These are phyloP conservation scores for Ctenochaetus hawaiiensis DNA, from an alignment of 2,797 vertebrate genomes.

Conservation along the genomic window DNA sequence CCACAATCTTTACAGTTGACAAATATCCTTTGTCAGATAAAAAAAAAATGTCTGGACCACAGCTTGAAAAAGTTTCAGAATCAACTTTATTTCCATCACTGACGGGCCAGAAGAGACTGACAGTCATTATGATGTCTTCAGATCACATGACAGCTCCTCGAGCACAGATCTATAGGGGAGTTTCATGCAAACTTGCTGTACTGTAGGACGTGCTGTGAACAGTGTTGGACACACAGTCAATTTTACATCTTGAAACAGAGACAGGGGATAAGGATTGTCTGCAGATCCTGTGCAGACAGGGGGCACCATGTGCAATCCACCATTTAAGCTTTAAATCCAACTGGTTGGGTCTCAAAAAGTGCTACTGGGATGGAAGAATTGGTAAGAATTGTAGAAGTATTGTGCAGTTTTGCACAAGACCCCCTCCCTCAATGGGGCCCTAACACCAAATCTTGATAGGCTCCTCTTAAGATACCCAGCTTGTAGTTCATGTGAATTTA, in stretches of 20 bases:
- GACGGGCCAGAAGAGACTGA: not conserved
- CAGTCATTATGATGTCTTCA: slow-evolving; percentile 34
- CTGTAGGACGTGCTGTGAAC: slow-evolving; percentile 21
- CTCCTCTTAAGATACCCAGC: slow-evolving; percentile 41
- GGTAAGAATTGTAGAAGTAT: not conserved
- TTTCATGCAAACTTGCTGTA: slow-evolving; percentile 29
- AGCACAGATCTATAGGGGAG: slow-evolving; percentile 8
- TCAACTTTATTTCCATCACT: slow-evolving; percentile 11
- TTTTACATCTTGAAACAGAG: slow-evolving; percentile 47
- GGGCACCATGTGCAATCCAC: slow-evolving; percentile 35
- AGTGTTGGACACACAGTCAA: slow-evolving; percentile 44
- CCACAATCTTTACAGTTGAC: too few relatives aligned
- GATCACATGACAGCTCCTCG: slow-evolving; percentile 14
- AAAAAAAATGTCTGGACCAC: too few relatives aligned
- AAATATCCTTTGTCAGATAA: too few relatives aligned
- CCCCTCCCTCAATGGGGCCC: not conserved
- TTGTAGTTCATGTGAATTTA: slow-evolving; percentile 59
- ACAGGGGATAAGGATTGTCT: slow-evolving; percentile 60
- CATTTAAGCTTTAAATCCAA: slow-evolving; percentile 52
- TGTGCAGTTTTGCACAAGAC: slow-evolving; percentile 20
- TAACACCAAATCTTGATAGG: slow-evolving; percentile 14
- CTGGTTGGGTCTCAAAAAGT: slow-evolving; percentile 18
- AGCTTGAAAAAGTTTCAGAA: slow-evolving; percentile 23
- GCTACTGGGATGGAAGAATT: slow-evolving; percentile 20
- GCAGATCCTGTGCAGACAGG: slow-evolving; percentile 51